Base-by-base conservation (phyloP, 1,140 invertebrate genomes). In the Stratiolaelaps scimitus region DNA sequence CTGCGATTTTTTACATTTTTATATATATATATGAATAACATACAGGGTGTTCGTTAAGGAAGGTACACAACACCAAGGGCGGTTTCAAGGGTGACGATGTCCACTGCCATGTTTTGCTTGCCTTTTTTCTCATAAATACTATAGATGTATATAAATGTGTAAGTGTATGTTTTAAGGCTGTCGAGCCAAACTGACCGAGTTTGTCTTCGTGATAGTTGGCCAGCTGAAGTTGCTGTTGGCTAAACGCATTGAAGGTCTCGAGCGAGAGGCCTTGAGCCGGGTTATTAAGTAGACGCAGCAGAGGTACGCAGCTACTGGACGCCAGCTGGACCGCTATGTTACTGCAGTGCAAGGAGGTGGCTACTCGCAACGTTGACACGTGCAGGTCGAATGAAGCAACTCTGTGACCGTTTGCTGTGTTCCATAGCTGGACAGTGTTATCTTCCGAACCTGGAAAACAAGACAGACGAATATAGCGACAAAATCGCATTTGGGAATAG, bases 381-480 rank as follows among this genome's bases (percentile, higher is more conserved):
- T 72, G 72, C n/a, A 72, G 60, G 19, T 72, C 72, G 17, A 72
- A 26, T 17, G 71, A 47, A 7, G 68, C 69, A 7, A 72, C 23
- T 23, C 69, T 66, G 1, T 68, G 64, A 7, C 72, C 72, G 30
- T 30, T 71, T 1, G 44, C 29, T 10, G 64, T 67, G 47, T 68
- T 68, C 87, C 87, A 89, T 1, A 89, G 84, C 29, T 85, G 81
- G 1, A 88, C 81, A 1, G 84, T 83, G 68, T 85, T 84, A 72
- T 90, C 87, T 70, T 89, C 86, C 0, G 85, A 86, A 4, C 85
- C 86, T 43, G 85, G 86, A 15, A 85, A 15, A 40, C 10, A 4
- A 10, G 10, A 40, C 34, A 40, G 10, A 10, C 34, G 10, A 40
- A 40, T 10, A 40, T 40, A n/a, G n/a, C n/a, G n/a, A n/a, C n/a